Evolutionary conservation across 2,113 vertebrate species (phyloP).

Genomic region (Dipodomys stephensi): DNA sequence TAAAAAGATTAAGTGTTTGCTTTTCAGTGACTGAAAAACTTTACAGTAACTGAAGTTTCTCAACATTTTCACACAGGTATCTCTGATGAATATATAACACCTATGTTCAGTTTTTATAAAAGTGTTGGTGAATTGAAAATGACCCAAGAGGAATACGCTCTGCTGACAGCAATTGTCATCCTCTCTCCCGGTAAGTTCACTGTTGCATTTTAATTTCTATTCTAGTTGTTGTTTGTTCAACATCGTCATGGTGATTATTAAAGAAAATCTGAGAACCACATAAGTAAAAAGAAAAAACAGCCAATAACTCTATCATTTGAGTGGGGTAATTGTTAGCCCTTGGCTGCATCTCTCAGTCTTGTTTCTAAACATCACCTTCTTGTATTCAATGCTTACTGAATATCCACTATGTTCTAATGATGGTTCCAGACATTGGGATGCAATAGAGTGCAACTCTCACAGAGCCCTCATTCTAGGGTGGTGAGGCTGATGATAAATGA

Average conservation of each 20-base stretch:
- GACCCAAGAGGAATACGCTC: slow-evolving; percentile 95
- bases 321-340: neutral
- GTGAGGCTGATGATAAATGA: neutral
- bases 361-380: neutral
- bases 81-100: slow-evolving; percentile 96
- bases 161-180: slow-evolving; percentile 96
- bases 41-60: neutral
- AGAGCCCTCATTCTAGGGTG: neutral
- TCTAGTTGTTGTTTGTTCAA: neutral
- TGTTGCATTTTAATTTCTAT: neutral
- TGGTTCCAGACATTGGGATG: neutral
- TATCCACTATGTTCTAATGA: neutral
- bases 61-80: slow-evolving; percentile 88
- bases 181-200: slow-evolving; percentile 94
- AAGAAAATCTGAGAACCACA: slow-evolving; percentile 41
- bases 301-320: neutral
- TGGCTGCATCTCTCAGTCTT: neutral
- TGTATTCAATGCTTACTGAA: neutral
- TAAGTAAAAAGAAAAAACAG: neutral
- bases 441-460: neutral
- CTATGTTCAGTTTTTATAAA: slow-evolving; percentile 99
- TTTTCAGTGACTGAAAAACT: neutral
- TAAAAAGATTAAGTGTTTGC: neutral
- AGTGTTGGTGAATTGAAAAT: slow-evolving; percentile 95
- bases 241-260: neutral